Percentiles rank a stretch among this genome's conserved stretches.
Conservation (phyloP, 2,113 vertebrate species). For the Corynorhinus townsendii region DNA sequence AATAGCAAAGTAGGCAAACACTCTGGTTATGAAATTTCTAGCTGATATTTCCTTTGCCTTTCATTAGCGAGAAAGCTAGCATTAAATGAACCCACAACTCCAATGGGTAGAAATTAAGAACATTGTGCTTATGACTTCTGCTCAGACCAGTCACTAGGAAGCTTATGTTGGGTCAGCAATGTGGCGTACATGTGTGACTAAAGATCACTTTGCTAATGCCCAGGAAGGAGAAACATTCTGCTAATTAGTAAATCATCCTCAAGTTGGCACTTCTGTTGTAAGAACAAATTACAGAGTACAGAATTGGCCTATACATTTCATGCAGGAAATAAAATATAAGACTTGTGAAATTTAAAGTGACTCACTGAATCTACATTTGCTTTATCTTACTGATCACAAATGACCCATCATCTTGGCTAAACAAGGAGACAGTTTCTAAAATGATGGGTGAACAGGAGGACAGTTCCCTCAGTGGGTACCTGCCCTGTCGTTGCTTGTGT, state of each 20-base stretch:
- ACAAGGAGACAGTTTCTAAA: not conserved
- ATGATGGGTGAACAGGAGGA: not conserved
- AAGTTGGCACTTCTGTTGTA: not conserved
- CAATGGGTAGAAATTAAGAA: constrained; percentile 28
- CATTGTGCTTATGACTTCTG: not conserved
- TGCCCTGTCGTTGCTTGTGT: not conserved
- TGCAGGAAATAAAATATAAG: not conserved
- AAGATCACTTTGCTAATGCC: not conserved
- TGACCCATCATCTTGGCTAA: not conserved
- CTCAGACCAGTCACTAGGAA: not conserved
- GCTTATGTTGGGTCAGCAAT: not conserved
- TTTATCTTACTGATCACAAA: not conserved
- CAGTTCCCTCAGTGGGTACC: not conserved
- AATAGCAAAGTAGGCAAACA: constrained; percentile 18
- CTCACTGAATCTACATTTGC: not conserved
- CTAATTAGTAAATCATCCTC: not conserved
- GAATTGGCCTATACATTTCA: not conserved
- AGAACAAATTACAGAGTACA: not conserved
- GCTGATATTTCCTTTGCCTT: constrained; percentile 19
- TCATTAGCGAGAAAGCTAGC: constrained; percentile 35
- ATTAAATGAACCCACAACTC: not conserved
- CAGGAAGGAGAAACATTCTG: not conserved
- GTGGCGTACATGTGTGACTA: not conserved
- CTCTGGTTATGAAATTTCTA: constrained; percentile 38
- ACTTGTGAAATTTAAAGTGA: not conserved